Conservation (phyloP, 2,888 invertebrate species). For the Arctia plantaginis region DNA sequence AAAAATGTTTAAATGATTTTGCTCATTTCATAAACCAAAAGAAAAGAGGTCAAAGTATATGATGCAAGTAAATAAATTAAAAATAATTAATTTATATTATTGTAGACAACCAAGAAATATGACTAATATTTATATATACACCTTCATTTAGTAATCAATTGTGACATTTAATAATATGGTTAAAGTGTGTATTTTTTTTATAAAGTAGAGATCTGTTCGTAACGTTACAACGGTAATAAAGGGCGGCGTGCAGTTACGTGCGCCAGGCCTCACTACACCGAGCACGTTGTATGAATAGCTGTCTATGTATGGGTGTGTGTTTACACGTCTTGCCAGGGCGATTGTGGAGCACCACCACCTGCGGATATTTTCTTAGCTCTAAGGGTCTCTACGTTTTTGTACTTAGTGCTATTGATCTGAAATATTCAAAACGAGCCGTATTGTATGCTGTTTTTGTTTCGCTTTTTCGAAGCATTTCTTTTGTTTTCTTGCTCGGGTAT, state of each 20-base stretch:
- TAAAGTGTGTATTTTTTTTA: not conserved
- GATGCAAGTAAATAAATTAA: not conserved
- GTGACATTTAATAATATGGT: not conserved
- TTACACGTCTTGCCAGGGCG: conserved; percentile 26
- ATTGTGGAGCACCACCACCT: conserved; percentile 49
- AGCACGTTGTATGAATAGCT: conserved; percentile 46
- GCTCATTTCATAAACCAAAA: not conserved
- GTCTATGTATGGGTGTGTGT: conserved; percentile 46
- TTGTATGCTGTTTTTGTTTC: conserved; percentile 62
- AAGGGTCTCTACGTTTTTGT: conserved; percentile 50
- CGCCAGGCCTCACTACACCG: conserved; percentile 51
- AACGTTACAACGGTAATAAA: conserved; percentile 61
- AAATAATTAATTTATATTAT: not conserved
- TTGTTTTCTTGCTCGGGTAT: conserved; percentile 61
- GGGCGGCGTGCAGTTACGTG: conserved; percentile 68
- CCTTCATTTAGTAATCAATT: not conserved
- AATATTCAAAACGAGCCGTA: conserved; percentile 57
- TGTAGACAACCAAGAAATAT: not conserved
- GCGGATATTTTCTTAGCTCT: conserved; percentile 45
- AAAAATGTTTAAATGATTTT: conserved; percentile 9
- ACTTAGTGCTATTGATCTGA: conserved; percentile 65
- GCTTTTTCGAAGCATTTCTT: conserved; percentile 66
- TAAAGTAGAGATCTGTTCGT: conserved; percentile 64
- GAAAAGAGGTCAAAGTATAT: not conserved
- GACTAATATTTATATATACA: not conserved